These are phyloP conservation scores for Menidia menidia DNA, from an alignment of 2,797 vertebrate species.

Conservation along the genomic window DNA sequence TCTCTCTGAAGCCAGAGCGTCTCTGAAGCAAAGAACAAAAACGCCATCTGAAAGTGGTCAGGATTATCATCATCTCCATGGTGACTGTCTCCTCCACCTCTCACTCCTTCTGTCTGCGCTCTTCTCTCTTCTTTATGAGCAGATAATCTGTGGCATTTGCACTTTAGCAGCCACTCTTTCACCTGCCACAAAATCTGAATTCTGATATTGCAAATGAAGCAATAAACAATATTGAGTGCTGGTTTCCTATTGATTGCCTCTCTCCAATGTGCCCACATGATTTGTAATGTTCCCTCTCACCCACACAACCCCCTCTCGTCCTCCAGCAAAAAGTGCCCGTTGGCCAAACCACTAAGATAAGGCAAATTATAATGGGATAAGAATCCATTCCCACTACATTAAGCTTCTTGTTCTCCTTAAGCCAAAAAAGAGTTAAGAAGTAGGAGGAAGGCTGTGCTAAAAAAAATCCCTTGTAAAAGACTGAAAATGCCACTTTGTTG, in stretches of 20 bases:
- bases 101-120: slow-evolving; percentile 26
- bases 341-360: slow-evolving; percentile 52
- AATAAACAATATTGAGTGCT: slow-evolving; percentile 79
- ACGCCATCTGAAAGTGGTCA: slow-evolving; percentile 61
- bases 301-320: slow-evolving; percentile 5
- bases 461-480: slow-evolving; percentile 21
- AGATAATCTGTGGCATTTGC: slow-evolving; percentile 63
- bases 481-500: too few relatives aligned
- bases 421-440: slow-evolving; percentile 41
- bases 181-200: slow-evolving; percentile 75
- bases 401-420: slow-evolving; percentile 57
- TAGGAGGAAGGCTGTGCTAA: slow-evolving; percentile 30
- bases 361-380: slow-evolving; percentile 68
- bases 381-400: slow-evolving; percentile 72
- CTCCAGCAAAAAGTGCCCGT: slow-evolving; percentile 30
- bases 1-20: slow-evolving; percentile 39
- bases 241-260: slow-evolving; percentile 70
- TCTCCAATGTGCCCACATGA: slow-evolving; percentile 65
- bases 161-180: slow-evolving; percentile 61
- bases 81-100: slow-evolving; percentile 69
- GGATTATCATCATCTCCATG: slow-evolving; percentile 77
- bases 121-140: slow-evolving; percentile 35
- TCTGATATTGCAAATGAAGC: slow-evolving; percentile 74
- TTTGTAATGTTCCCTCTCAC: slow-evolving; percentile 65
- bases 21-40: slow-evolving; percentile 50